These are phyloP conservation scores for Ia io DNA, from an alignment of 2,113 vertebrate genomes.

Conservation along the genomic window DNA sequence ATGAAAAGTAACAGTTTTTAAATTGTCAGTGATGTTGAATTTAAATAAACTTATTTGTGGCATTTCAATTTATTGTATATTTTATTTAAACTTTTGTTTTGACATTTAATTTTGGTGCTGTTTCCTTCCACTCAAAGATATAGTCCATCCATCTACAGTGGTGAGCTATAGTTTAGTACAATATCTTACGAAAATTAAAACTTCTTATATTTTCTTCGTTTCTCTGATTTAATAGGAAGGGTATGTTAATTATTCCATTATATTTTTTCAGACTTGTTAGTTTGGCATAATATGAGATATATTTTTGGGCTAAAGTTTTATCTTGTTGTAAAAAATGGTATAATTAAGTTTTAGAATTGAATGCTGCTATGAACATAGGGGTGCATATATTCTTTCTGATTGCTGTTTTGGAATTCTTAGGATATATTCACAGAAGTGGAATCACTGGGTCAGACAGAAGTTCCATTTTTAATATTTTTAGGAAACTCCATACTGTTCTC, in stretches of 20 bases:
- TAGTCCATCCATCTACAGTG: background rate
- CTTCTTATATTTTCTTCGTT: background rate
- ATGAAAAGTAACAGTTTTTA: background rate
- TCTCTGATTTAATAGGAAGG: background rate
- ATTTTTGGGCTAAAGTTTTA: background rate
- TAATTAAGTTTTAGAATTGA: background rate
- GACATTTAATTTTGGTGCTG: background rate
- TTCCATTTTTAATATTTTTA: too few species aligned
- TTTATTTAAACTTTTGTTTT: background rate
- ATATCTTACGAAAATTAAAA: background rate
- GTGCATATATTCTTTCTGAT: too few species aligned
- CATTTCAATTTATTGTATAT: background rate
- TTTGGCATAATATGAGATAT: background rate
- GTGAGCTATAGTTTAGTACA: too few species aligned
- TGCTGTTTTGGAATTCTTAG: too few species aligned
- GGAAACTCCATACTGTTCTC: too few species aligned
- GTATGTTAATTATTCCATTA: background rate
- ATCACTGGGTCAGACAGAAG: too few species aligned
- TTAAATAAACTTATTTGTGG: background rate
- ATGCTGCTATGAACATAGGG: background rate
- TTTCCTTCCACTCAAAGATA: background rate
- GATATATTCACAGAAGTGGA: too few species aligned
- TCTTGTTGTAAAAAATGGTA: background rate
- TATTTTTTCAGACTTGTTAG: background rate
- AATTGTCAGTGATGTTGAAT: background rate